Conservation (phyloP, 2,113 vertebrate genomes). For the Rhinoptilus africanus region DNA sequence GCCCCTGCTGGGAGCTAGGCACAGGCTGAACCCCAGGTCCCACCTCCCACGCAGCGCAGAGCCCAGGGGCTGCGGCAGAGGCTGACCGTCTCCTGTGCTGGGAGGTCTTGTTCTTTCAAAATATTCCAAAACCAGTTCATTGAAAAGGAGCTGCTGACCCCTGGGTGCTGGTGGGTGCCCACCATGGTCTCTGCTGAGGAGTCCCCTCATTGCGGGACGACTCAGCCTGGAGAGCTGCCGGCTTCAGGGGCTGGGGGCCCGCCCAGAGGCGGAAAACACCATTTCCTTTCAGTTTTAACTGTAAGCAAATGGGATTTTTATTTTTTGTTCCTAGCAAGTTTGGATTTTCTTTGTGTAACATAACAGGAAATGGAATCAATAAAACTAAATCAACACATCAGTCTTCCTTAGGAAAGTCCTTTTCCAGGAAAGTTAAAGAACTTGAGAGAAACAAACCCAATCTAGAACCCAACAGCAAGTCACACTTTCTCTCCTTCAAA, state of each 20-base stretch:
- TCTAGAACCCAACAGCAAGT: background rate
- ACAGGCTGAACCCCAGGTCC: background rate
- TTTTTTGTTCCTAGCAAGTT: background rate
- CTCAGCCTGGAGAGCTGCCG: too few relatives aligned
- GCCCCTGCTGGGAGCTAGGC: background rate
- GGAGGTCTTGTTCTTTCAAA: background rate
- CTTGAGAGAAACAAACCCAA: background rate
- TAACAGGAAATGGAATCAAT: background rate
- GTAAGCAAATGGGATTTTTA: background rate
- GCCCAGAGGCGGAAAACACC: background rate
- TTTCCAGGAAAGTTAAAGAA: background rate
- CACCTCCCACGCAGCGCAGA: accelerated
- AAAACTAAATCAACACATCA: background rate
- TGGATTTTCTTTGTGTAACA: background rate
- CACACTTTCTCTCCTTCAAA: background rate
- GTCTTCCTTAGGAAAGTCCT: background rate
- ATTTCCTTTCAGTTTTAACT: background rate
- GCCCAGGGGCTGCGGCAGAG: accelerated
- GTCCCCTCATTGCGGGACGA: accelerated
- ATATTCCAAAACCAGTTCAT: too few relatives aligned
- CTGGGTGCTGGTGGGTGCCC: background rate
- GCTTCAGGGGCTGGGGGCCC: background rate
- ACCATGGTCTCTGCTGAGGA: background rate
- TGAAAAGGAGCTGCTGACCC: background rate
- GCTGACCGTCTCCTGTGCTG: background rate